A percentile compares a stretch with the other conserved stretches of the same genome.
Conservation (phyloP, 2,888 invertebrate genomes). For the Tenthredo scrophulariae region DNA sequence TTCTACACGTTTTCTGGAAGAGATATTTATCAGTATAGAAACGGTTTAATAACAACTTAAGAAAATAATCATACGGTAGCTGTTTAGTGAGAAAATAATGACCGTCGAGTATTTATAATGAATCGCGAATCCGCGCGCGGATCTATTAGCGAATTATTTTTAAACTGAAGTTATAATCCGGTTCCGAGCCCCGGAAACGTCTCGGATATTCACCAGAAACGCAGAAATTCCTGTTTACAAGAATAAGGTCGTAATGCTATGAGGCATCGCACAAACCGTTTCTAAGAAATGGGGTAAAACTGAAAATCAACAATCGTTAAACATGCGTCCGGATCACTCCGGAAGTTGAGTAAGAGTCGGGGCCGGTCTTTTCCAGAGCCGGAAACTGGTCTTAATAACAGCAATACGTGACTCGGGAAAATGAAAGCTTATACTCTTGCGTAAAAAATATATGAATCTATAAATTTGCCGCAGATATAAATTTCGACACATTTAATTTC, state of each 20-base stretch:
- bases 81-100: slow-evolving; percentile 5
- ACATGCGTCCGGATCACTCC: neutral
- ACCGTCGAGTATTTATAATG: neutral
- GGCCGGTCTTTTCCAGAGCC: neutral
- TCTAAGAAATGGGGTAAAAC: slow-evolving; percentile 18
- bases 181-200: neutral
- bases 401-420: neutral
- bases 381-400: neutral
- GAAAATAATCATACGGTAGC: neutral
- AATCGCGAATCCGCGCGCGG: neutral
- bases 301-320: slow-evolving; percentile 41
- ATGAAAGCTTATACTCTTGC: neutral
- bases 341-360: neutral
- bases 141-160: slow-evolving; percentile 31
- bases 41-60: slow-evolving; percentile 10
- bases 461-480: neutral
- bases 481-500: too few relatives aligned
- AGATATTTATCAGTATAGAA: neutral
- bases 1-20: neutral
- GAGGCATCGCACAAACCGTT: neutral
- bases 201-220: slow-evolving; percentile 33
- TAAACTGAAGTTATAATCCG: neutral
- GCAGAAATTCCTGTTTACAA: slow-evolving; percentile 14
- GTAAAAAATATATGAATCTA: neutral
- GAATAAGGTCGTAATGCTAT: neutral